Base-by-base conservation (phyloP, 2,113 vertebrate species). In the Chionodraco myersi region DNA sequence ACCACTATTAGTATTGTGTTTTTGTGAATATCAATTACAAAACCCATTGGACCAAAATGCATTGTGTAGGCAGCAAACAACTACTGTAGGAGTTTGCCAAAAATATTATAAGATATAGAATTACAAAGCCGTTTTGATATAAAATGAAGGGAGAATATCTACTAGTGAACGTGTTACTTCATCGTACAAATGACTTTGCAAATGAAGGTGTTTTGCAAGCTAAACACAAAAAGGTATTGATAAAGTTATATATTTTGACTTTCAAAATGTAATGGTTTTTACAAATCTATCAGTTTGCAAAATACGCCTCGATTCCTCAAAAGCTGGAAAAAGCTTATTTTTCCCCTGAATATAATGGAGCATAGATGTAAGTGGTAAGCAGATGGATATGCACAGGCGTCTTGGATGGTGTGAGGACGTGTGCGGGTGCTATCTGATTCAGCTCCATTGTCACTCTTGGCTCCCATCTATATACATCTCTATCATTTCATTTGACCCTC, bases 361-460 rank as follows among this genome's bases (percentile, higher is more conserved):
- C 7, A 9, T 60, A 12, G 41, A 62, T 77, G 21, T 61, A 57
- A 54, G 69, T 44, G 52, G 8, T 76, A 21, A 84, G 73, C 86
- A 90, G 88, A 86, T 90, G 86, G 87, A 72, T 61, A 34, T 47
- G 48, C 59, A 23, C 61, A 79, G 45, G 53, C 60, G 7, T 63
- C 26, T 79, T 62, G 72, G 60, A 44, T 59, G 64, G 76, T 75
- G 79, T 82, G 64, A 49, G 57, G 71, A 81, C 10, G 7, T 86
- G 74, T 66, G 79, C 80, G 85, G 66, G 85, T 80, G 82, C 68
- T 30, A 60, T 88, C 72, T 70, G 41, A 78, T 81, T 87, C 70
- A 58, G 67, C 61, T 21, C 62, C 58, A 60, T 84, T 87, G 60
- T 85, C 69, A 69, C 62, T 76, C 56, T 69, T 73, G 78, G 83